Evolutionary conservation across 1,140 invertebrate species (phyloP).

Genomic region (Leptoteleia sp.): DNA sequence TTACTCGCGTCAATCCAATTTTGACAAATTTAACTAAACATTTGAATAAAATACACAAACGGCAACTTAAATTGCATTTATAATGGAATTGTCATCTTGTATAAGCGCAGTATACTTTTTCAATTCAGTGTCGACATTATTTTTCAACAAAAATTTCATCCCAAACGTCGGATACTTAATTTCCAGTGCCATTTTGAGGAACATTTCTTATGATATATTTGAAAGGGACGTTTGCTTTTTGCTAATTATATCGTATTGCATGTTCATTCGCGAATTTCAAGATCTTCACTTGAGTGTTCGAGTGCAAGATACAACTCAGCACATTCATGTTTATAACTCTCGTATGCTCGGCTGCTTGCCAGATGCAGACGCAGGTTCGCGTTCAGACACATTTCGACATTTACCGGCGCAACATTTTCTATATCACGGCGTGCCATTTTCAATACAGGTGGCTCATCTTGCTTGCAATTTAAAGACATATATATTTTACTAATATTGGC

Average conservation of each 20-base stretch:
- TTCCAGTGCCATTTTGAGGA: no score
- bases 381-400: conserved; percentile 48
- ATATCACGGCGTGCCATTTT: conserved; percentile 33
- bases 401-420: conserved; percentile 43
- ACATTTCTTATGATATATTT: no score
- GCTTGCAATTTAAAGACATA: conserved; percentile 5
- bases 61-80: no score
- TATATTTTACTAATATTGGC: neutral
- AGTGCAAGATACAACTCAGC: conserved; percentile 51
- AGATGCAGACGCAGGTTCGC: conserved; percentile 11
- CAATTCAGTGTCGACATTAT: no score
- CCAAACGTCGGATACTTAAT: no score
- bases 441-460: conserved; percentile 52
- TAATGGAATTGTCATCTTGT: no score
- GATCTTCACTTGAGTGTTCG: conserved; percentile 40
- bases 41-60: no score
- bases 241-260: conserved; percentile 41
- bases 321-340: conserved; percentile 58
- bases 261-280: conserved; percentile 39
- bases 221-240: conserved; percentile 2
- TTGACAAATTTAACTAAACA: no score
- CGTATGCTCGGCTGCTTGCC: conserved; percentile 33
- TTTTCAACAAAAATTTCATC: no score
- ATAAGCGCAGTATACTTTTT: no score
- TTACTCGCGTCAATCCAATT: no score